These are phyloP conservation scores for Mus musculus DNA, from an alignment of 2,113 vertebrate genomes.

Conservation along the genomic window DNA sequence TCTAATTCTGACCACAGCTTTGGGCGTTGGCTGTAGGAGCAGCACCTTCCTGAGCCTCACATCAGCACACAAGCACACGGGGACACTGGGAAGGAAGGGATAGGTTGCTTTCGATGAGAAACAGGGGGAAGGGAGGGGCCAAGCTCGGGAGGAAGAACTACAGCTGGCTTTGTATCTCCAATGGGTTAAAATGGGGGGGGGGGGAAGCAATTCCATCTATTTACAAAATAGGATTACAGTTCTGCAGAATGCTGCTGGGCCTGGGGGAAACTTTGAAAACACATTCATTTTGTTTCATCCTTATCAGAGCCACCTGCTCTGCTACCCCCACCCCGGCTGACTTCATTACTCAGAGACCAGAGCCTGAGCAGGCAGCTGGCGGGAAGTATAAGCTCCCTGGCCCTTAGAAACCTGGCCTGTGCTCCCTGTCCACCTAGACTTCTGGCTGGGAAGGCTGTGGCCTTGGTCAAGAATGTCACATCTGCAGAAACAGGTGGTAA, in stretches of 20 bases:
- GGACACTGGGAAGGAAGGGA: fast-evolving
- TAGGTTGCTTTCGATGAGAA: neutral
- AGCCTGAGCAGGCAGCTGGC: neutral
- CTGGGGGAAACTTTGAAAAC: slow-evolving; percentile 64
- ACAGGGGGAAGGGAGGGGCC: neutral
- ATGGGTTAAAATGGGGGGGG: slow-evolving; percentile 29
- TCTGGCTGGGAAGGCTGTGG: neutral
- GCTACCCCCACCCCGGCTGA: neutral
- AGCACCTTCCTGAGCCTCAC: neutral
- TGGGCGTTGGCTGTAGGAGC: neutral
- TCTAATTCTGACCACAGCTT: neutral
- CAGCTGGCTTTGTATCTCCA: slow-evolving; percentile 51
- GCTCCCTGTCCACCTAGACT: neutral
- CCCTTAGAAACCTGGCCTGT: neutral
- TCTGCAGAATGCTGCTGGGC: slow-evolving; percentile 65
- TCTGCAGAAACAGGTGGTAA: neutral
- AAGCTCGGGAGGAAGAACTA: fast-evolving
- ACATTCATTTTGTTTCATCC: slow-evolving; percentile 66
- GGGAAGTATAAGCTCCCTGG: neutral
- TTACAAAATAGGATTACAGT: slow-evolving; percentile 77
- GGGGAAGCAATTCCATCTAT: slow-evolving; percentile 69
- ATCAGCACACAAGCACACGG: neutral
- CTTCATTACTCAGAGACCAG: neutral
- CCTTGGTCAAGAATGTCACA: neutral
- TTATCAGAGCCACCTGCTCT: slow-evolving; percentile 50